Conservation (phyloP, 2,797 vertebrate species). For the Catamblyrhynchus diadema region DNA sequence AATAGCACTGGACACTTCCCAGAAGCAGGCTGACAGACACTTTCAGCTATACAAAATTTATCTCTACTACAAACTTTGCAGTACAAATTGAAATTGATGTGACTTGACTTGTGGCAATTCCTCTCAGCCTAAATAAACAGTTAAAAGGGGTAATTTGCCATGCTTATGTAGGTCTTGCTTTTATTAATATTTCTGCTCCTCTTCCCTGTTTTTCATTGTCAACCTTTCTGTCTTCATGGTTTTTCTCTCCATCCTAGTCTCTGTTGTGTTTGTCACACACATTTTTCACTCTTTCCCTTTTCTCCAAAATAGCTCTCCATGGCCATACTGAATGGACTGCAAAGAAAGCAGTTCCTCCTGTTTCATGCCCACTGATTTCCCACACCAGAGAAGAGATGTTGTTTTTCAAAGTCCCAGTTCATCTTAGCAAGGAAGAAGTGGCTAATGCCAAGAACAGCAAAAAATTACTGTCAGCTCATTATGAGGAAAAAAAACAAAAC, state of each 20-base stretch:
- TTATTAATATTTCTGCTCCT: background rate
- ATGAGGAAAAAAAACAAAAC: fast-evolving
- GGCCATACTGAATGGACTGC: background rate
- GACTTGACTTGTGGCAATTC: background rate
- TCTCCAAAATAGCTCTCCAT: background rate
- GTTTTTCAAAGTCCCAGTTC: background rate
- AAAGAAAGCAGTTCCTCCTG: background rate
- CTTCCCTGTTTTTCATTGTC: background rate
- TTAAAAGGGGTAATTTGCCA: background rate
- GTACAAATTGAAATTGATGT: background rate
- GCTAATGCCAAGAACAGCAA: background rate
- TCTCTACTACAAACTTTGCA: background rate
- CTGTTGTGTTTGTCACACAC: background rate
- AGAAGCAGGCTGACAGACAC: background rate
- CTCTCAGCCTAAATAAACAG: background rate
- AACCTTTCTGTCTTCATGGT: background rate
- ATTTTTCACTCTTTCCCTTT: background rate
- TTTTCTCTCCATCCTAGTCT: background rate
- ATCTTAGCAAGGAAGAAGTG: background rate
- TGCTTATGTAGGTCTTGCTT: background rate
- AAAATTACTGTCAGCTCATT: background rate
- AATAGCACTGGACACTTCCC: background rate
- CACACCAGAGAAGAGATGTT: background rate
- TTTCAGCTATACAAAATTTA: background rate
- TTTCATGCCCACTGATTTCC: background rate